Percentiles rank a stretch among this genome's conserved stretches.
These are phyloP conservation scores for Ooceraea biroi DNA, from an alignment of 1,140 invertebrate species.

Conservation along the genomic window DNA sequence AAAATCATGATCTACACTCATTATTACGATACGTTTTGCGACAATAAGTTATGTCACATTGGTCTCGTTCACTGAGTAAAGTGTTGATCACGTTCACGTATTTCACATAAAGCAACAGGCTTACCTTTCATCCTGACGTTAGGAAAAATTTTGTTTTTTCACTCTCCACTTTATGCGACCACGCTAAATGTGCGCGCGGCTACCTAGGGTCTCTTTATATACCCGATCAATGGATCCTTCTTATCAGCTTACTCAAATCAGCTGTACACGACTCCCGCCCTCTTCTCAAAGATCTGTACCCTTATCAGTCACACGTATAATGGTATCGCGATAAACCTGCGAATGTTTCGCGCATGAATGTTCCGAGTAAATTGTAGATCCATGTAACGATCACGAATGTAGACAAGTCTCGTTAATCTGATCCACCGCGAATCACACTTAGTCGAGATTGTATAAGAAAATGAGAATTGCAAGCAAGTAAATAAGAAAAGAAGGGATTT, in stretches of 20 bases:
- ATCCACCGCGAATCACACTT: not conserved
- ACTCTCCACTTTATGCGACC: not conserved
- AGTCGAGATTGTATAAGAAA: constrained; percentile 26
- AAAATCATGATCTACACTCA: not conserved
- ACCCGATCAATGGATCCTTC: constrained; percentile 44
- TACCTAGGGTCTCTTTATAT: constrained; percentile 64
- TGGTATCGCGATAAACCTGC: constrained; percentile 41
- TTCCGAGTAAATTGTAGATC: too few relatives aligned
- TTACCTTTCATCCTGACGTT: constrained; percentile 73
- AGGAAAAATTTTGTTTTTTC: not conserved
- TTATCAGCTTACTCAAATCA: constrained; percentile 52
- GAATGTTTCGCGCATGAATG: constrained; percentile 15
- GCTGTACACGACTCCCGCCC: not conserved
- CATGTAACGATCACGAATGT: not conserved
- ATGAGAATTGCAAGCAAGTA: constrained; percentile 21
- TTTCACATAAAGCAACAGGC: not conserved
- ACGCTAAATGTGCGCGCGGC: not conserved
- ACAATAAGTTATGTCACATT: not conserved
- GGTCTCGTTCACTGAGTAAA: not conserved
- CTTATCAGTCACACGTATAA: constrained; percentile 49
- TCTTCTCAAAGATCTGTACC: not conserved
- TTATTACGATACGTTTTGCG: constrained; percentile 6
- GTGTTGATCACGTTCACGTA: not conserved
- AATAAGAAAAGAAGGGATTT: constrained; percentile 44
- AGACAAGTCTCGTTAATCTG: not conserved